Evolutionary conservation across 2,113 vertebrate genomes (phyloP), one percentile per base, ranked within the genome.

Genomic region (Cisticola juncidis): DNA sequence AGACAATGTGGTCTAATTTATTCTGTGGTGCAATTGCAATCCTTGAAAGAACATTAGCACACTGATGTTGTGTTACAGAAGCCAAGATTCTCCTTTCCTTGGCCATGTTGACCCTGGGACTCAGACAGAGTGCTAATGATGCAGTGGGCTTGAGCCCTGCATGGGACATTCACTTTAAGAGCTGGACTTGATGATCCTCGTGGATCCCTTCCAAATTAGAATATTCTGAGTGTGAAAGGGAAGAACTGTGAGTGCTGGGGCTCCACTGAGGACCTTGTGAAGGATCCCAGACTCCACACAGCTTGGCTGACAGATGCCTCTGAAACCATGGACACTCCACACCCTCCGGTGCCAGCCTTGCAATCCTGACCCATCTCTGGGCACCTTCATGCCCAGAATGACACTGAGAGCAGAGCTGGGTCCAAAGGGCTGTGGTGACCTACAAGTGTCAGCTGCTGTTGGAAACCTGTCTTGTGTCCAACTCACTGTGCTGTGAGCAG

Each of bases 391-490:
- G 28, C 35, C 35, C 50, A 70, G 64, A 70, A 66, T 18, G 31
- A 31, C 40, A 22, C 22, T 20, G 72, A 48, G 40, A 29, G 36
- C 1, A 2, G 33, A 19, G 5, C 6, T 1, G 6, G 24, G 5
- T 42, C 45, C 66, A 35, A 70, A 36, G 51, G 54, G 14, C 62
- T 91, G 54, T n/a, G 50, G 57, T 3, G 12, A 44, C 62, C 40
- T 47, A 11, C 29, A 72, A 47, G 26, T 12, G 47, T 10, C 71
- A 45, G 29, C 11, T 72, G 35, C 26, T n/a, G 33, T 0, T 8
- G n/a, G 44, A 45, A 45, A 19, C 11, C 17, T 15, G 25, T 7
- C 22, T 11, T 9, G 14, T 35, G 48, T 33, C 66, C 76, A 73
- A 4, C 24, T 61, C 33, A 84, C 3, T 1, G 7, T 0, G 1